Evolutionary conservation across 2,888 invertebrate species (phyloP), one percentile per base, ranked within the genome.

Genomic region (Erynnis tages): DNA sequence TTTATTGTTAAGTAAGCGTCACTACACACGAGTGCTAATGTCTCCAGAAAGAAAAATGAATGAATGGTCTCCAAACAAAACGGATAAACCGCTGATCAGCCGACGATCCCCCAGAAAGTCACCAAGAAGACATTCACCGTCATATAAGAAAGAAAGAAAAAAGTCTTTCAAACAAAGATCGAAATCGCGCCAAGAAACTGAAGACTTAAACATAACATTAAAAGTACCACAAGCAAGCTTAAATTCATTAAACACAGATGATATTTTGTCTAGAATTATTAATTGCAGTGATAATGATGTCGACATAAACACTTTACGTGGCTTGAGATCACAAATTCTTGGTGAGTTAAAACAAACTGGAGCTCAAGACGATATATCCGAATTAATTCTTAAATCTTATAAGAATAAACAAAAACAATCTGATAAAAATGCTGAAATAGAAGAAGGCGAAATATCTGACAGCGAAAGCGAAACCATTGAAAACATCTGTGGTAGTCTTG

Each of bases 361-460:
- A 13, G 71, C 73, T 13, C 87, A 74, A 53, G 82, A 87, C 57
- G 88, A 88, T 52, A 86, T 89, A 67, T 83, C 87, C 1, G 86
- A 89, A 59, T 72, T 87, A 41, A 80, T 89, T 62, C 63, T 88
- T 23, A 82, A 83, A 61, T 85, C 88, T n/a, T 85, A 83, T 56
- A 72, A 72, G 45, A 73, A 67, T 23, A 78, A 69, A 27, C 69
- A 63, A 13, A 62, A 60, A 16, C 54, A 58, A 1, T 23, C 54
- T 8, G 67, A 62, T 43, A 65, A 63, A 27, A 69, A 66, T 50
- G 60, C 61, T 27, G 89, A 88, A 63, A 67, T 87, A 10, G 88
- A 88, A 66, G 88, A 89, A 66, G 89, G 89, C 3, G 89, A 89
- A 67, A 56, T 89, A 34, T 87, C 88, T 6, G 89, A 89, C 47